A percentile compares a stretch with the other conserved stretches of the same genome.
These are phyloP conservation scores for Beroe ovata DNA, from an alignment of 37 sponge, comb jelly and placozoan genomes.

Conservation along the genomic window DNA sequence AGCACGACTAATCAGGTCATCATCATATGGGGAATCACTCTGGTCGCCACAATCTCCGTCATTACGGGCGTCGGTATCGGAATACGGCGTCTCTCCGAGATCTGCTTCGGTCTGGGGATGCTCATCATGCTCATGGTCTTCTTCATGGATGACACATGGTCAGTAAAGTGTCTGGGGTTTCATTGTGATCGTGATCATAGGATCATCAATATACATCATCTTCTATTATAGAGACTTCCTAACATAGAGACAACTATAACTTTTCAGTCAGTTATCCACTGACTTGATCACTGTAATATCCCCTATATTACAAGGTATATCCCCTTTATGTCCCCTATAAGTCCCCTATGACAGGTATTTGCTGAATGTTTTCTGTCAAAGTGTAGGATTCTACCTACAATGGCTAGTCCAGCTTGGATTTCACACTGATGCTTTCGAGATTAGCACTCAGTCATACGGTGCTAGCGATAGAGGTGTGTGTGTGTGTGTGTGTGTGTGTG, in stretches of 20 bases:
- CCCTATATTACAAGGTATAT: no score
- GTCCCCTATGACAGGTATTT: no score
- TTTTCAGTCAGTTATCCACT: no score
- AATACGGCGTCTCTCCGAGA: conserved; percentile 53
- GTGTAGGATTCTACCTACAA: conserved; percentile 34
- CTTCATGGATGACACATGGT: conserved; percentile 52
- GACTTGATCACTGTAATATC: no score
- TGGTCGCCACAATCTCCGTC: conserved; percentile 26
- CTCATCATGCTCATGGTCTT: conserved; percentile 60
- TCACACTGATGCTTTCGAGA: conserved; percentile 42
- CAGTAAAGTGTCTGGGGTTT: not conserved
- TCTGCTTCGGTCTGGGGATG: conserved; percentile 58
- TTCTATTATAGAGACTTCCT: no score
- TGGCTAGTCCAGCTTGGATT: conserved; percentile 43
- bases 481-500: not conserved
- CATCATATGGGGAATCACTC: conserved; percentile 55
- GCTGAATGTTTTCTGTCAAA: conserved; percentile 54
- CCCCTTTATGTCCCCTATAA: no score
- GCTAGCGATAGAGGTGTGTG: conserved; percentile 51
- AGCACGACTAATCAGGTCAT: conserved; percentile 41
- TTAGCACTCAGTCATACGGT: conserved; percentile 19
- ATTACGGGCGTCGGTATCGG: conserved; percentile 30
- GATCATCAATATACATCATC: no score
- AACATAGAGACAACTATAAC: no score
- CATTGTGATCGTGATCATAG: no score